Evolutionary conservation across 2,113 vertebrate species (phyloP).

Genomic region (Microcebus jonahi): DNA sequence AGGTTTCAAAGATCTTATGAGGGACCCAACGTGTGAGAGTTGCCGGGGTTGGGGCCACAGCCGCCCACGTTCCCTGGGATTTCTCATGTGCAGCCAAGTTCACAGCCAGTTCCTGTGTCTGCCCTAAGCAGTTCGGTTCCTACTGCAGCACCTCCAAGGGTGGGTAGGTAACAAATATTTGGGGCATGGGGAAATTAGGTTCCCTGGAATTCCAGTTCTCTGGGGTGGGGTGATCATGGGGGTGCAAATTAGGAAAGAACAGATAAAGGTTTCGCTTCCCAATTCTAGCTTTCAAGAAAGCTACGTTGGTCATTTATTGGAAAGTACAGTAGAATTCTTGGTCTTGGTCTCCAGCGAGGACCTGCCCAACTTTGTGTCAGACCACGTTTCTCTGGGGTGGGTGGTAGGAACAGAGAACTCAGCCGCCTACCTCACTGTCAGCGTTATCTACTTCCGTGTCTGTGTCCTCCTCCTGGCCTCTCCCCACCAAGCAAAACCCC

Average conservation of each 20-base stretch:
- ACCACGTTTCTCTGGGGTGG: background rate
- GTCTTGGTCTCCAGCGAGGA: background rate
- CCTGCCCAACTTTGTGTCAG: background rate
- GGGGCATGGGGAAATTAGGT: background rate
- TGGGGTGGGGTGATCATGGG: too few species aligned
- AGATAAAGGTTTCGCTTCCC: background rate
- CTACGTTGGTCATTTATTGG: background rate
- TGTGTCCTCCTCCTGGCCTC: background rate
- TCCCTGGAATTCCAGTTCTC: background rate
- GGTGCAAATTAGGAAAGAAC: background rate
- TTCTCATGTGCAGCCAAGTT: background rate
- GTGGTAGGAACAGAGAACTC: background rate
- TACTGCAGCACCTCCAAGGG: background rate
- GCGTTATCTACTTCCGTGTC: background rate
- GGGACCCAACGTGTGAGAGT: background rate
- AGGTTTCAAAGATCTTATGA: background rate
- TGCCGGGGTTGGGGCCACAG: background rate
- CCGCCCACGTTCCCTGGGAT: background rate
- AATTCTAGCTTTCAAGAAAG: background rate
- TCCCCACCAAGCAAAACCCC: background rate
- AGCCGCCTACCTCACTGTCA: background rate
- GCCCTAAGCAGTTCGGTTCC: background rate
- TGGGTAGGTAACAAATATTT: background rate
- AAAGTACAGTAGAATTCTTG: background rate
- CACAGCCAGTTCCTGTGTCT: background rate